Conservation (phyloP, 1,140 invertebrate genomes). For the Drosophila punjabiensis region DNA sequence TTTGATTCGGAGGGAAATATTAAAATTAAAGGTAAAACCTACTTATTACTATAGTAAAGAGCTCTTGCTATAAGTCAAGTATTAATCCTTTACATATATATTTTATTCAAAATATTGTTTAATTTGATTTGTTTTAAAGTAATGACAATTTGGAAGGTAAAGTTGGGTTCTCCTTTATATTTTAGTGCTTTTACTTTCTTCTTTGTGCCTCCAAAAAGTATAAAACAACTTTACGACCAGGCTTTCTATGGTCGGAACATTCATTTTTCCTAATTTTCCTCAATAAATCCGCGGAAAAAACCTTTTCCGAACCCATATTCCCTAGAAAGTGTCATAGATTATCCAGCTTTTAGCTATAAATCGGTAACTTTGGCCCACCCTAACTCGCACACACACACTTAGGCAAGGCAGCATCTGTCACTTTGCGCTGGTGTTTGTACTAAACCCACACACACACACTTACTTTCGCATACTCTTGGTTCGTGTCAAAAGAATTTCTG, state of each 20-base stretch:
- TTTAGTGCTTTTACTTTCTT: too few species aligned
- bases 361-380: constrained; percentile 6
- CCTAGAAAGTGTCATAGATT: neutral
- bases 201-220: neutral
- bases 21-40: too few species aligned
- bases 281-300: neutral
- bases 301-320: neutral
- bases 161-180: too few species aligned
- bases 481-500: constrained; percentile 79
- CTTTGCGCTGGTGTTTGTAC: constrained; percentile 9
- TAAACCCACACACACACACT: constrained; percentile 22
- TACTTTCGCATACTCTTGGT: constrained; percentile 42
- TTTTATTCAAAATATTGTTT: too few species aligned
- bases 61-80: too few species aligned
- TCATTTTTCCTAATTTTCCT: neutral
- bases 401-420: constrained; percentile 24
- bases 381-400: neutral
- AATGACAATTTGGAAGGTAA: too few species aligned
- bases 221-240: neutral
- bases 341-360: neutral
- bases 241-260: neutral
- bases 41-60: too few species aligned
- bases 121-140: neutral
- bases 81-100: too few species aligned
- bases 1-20: constrained; percentile 10